These are phyloP conservation scores for Bombus impatiens DNA, from an alignment of 1,140 invertebrate species.

Conservation along the genomic window DNA sequence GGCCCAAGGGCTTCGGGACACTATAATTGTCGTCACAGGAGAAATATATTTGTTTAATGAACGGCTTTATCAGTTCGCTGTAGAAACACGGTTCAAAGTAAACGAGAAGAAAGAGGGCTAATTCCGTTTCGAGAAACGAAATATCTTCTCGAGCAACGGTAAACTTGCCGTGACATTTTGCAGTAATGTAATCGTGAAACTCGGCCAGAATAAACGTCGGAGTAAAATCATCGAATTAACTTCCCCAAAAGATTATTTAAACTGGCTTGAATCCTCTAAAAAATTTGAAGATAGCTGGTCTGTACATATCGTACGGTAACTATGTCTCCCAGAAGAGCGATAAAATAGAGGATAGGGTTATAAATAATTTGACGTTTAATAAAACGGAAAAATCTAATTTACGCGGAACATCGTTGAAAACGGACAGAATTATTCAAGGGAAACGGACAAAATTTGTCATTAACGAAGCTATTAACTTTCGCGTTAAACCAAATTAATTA, in stretches of 20 bases:
- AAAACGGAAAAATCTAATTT: background rate
- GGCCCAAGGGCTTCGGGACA: background rate
- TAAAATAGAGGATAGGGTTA: background rate
- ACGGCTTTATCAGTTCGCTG: background rate
- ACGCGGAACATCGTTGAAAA: background rate
- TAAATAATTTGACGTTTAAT: conserved; percentile 1
- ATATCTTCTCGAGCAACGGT: conserved; percentile 20
- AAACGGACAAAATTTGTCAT: background rate
- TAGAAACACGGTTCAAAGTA: background rate
- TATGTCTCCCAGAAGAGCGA: background rate
- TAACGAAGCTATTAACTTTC: background rate
- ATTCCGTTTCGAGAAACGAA: conserved; percentile 48
- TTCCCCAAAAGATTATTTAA: conserved; percentile 24
- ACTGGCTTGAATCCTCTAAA: conserved; percentile 24
- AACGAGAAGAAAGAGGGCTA: background rate
- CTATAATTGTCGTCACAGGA: background rate
- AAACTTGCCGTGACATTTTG: conserved; percentile 12
- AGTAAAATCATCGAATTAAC: conserved; percentile 48
- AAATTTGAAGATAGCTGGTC: conserved; percentile 31
- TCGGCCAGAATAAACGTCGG: conserved; percentile 38
- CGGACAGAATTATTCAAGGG: background rate
- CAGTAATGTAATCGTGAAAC: conserved; percentile 36
- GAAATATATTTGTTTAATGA: background rate
- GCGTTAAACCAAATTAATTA: background rate
- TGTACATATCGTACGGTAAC: background rate